Evolutionary conservation across 2,888 invertebrate genomes (phyloP).

Genomic region (Odiellus spinosus): DNA sequence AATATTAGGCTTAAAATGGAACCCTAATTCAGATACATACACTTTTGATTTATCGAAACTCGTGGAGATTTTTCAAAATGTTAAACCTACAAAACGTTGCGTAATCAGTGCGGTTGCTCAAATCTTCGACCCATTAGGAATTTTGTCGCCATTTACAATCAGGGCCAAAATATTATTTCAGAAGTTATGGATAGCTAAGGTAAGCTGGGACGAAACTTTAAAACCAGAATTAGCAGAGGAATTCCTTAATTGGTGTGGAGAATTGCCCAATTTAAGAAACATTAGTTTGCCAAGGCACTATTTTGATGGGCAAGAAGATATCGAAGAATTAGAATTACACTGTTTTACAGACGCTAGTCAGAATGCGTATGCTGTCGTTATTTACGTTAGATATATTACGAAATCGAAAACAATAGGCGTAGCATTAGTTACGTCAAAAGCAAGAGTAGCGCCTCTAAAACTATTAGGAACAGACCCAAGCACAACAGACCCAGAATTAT

Average conservation of each 20-base stretch:
- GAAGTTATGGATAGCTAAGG: conserved; percentile 17
- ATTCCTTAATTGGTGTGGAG: not conserved
- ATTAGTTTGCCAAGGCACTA: conserved; percentile 6
- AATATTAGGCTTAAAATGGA: no score
- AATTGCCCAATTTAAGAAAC: conserved; percentile 1
- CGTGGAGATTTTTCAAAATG: no score
- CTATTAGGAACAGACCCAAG: no score
- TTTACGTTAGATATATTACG: conserved; percentile 13
- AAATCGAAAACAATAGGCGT: conserved; percentile 9
- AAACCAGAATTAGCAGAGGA: conserved; percentile 4
- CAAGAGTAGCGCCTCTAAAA: conserved; percentile 19
- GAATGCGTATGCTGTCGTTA: conserved; percentile 17
- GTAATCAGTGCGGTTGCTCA: not conserved
- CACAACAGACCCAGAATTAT: conserved; percentile 1
- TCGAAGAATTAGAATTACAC: conserved; percentile 1
- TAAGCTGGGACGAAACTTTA: conserved; percentile 20
- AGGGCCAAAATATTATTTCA: conserved; percentile 19
- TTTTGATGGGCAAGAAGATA: not conserved
- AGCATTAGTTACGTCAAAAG: no score
- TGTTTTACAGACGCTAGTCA: conserved; percentile 21
- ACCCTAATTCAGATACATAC: no score
- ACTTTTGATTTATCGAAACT: no score
- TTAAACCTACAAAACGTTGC: no score
- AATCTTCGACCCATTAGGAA: conserved; percentile 17
- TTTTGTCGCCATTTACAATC: conserved; percentile 12